Evolutionary conservation across 2,797 vertebrate genomes (phyloP), one percentile per base, ranked within the genome.

Genomic region (Peromyscus eremicus): DNA sequence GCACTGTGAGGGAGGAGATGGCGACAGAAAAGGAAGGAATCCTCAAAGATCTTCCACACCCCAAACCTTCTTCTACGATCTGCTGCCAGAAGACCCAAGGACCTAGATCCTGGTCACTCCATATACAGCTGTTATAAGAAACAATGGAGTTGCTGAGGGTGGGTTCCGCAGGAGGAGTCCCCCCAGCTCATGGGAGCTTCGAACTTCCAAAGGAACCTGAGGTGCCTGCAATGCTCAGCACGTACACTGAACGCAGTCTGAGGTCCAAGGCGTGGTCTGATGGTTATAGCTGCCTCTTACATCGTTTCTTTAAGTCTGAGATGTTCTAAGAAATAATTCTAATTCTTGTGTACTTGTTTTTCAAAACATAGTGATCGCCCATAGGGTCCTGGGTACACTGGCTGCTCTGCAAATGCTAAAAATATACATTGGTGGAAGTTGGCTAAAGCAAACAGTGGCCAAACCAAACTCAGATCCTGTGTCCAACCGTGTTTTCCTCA

Each of bases 121-220:
- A 57, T 0, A 37, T 6, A 7, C 21, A 77, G 46, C 6, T 66
- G 62, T 46, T 49, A 68, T 6, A 13, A 19, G 11, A 77, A 55
- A 19, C 60, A 77, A 21, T 0, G 32, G 11, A 29, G 46, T 1
- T 34, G 21, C 64, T n/a, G 9, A 79, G 70, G 40, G 49, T 4
- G 16, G 0, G 0, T 7, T 2, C 12, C 17, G 32, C 10, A 55
- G 16, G 32, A 49, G 10, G 32, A 25, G 43, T n/a, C 6, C 46
- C 49, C 84, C 29, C 8, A 5, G 23, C 1, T 32, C 16, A 2
- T 32, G 3, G 5, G 19, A 52, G 10, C 19, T 5, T 52, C 52
- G 34, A 6, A 14, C 29, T 12, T 60, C 0, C 0, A 23, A 0
- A 16, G 4, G 34, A 71, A 37, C 5, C 71, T 0, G 0, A 49